Base-by-base conservation (phyloP, 35 echinoderm and acorn worm species). In the Hemicentrotus pulcherrimus region DNA sequence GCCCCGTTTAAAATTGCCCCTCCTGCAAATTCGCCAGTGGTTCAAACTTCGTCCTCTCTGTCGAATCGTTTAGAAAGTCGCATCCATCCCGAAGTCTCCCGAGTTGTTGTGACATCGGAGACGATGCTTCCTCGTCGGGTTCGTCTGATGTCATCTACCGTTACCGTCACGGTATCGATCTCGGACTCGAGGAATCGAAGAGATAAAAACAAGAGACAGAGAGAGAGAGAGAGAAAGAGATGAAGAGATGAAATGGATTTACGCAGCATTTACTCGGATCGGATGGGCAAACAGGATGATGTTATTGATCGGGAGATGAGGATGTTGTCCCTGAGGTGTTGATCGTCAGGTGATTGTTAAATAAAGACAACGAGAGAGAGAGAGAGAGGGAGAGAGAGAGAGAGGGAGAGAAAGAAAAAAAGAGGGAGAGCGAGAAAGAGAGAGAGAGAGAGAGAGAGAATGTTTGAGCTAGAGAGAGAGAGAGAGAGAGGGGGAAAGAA, bases 21-120 rank as follows among this genome's bases (percentile, higher is more conserved):
- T 59, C 52, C 52, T 14, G 6, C 52, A 9, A 59, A 59, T 16
- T 11, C 9, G 52, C 11, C 52, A 59, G 52, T 59, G 52, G 52
- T 59, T 78, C 19, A 6, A 71, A 71, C 16, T 5, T n/a, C 19
- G 32, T 35, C 87, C 32, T 41, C 88, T 90, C 88, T 90, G 88
- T 90, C 88, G 88, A 90, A 90, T 90, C 88, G 88, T 47, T 90
- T 47, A 90, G 88, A 47, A 18, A 45, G 88, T 5, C 9, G 88
- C 32, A 41, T 90, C 46, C n/a, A 33, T 33, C 32, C 14, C 32
- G 30, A 45, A 9, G 46, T 90, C 46, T 90, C 88, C 14, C 32
- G 88, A 90, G 88, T 90, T 90, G 46, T 90, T 90, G 14, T 90
- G 88, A 90, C n/a, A 90, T 90, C 88, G 88, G 88, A 90, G 88